phyloP scores from a whole-genome alignment of 2,797 vertebrate species.

The Tokudaia muenninki region DNA sequence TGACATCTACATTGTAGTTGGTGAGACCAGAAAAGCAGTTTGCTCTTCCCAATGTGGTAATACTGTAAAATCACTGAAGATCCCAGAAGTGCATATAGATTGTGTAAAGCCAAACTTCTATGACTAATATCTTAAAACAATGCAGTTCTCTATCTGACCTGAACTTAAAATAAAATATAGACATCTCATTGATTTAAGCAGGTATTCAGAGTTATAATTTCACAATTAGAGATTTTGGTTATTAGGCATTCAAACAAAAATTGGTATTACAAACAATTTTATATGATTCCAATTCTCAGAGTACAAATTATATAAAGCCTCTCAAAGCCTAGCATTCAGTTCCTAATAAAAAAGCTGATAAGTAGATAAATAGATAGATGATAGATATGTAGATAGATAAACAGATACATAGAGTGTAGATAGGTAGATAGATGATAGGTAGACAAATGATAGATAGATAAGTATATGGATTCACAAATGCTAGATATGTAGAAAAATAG shows the following conservation, averaged over 20 bases:
- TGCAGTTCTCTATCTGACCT: background rate
- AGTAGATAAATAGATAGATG: background rate
- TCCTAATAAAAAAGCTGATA: background rate
- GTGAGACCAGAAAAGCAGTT: background rate
- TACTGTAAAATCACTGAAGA: background rate
- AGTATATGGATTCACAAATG: no score
- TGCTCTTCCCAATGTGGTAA: no score
- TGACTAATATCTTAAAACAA: background rate
- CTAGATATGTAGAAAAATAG: background rate
- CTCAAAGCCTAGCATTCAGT: background rate
- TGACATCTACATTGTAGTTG: background rate
- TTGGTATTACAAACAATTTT: background rate
- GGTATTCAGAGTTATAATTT: background rate
- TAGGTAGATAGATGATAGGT: background rate
- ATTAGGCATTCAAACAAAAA: background rate
- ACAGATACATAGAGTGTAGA: background rate
- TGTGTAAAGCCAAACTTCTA: background rate
- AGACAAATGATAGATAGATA: background rate
- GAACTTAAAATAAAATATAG: background rate
- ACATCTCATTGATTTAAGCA: background rate
- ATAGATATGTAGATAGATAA: background rate
- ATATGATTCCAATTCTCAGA: background rate
- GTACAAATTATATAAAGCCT: accelerated
- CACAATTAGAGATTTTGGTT: background rate
- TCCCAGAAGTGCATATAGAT: background rate